Conservation (phyloP, 2,888 invertebrate species). For the Galerucella nymphaeae region DNA sequence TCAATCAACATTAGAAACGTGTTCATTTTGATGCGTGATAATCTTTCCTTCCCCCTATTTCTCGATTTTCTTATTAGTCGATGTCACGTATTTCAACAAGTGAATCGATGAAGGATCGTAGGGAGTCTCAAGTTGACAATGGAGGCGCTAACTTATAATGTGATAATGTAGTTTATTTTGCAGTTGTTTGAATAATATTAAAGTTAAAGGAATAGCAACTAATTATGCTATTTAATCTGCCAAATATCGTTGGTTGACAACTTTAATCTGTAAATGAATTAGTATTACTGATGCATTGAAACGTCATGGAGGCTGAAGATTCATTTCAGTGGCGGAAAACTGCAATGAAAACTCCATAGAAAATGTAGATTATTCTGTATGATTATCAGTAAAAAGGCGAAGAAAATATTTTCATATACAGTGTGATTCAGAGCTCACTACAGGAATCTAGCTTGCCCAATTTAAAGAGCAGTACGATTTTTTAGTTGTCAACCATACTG, state of each 20-base stretch:
- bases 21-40: conserved; percentile 12
- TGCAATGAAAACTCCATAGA: too few relatives aligned
- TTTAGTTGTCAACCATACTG: too few relatives aligned
- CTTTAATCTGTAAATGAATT: background rate
- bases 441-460: too few relatives aligned
- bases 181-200: conserved; percentile 29
- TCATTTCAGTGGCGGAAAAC: too few relatives aligned
- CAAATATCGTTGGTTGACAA: background rate
- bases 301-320: too few relatives aligned
- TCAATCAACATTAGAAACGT: background rate
- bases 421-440: too few relatives aligned
- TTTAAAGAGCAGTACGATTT: too few relatives aligned
- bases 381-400: too few relatives aligned
- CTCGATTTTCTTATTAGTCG: conserved; percentile 20
- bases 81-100: conserved; percentile 36
- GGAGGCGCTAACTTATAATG: conserved; percentile 16
- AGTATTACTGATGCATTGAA: too few relatives aligned
- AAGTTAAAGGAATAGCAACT: conserved; percentile 15
- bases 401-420: background rate
- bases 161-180: conserved; percentile 24
- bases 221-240: conserved; percentile 1
- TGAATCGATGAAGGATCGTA: conserved; percentile 29
- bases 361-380: too few relatives aligned
- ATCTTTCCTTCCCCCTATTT: conserved; percentile 15
- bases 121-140: conserved; percentile 18